Conservation (phyloP, 2,113 vertebrate genomes). For the Lutjanus erythropterus region DNA sequence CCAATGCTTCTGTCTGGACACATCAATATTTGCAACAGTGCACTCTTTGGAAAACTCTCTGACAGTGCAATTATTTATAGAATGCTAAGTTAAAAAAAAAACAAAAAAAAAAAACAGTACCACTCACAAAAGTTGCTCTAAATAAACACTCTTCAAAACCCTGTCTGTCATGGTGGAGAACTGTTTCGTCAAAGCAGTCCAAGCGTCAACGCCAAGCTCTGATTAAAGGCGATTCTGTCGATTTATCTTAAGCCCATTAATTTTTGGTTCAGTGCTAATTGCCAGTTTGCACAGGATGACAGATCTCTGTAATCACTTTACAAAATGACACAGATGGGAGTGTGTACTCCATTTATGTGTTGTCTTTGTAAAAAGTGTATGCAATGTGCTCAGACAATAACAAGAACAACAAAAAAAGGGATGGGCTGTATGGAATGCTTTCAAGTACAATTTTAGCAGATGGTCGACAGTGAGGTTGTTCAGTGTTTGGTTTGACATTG, state of each 20-base stretch:
- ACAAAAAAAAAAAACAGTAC: not conserved
- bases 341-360: not conserved
- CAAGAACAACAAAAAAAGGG: not conserved
- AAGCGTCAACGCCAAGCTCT: not conserved
- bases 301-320: slow-evolving; percentile 1
- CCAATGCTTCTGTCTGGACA: not conserved
- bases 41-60: not conserved
- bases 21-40: not conserved
- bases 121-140: not conserved
- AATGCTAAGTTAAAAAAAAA: not conserved
- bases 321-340: slow-evolving; percentile 12
- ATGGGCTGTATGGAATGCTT: not conserved
- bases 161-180: not conserved
- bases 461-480: not conserved
- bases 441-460: not conserved
- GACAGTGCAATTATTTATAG: not conserved
- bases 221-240: not conserved
- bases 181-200: not conserved
- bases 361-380: not conserved
- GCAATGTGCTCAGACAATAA: not conserved
- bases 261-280: slow-evolving; percentile 15
- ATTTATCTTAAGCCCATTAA: not conserved
- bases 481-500: not conserved
- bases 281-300: not conserved
- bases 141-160: not conserved